Evolutionary conservation across 2,113 vertebrate genomes (phyloP).

Genomic region (Colius striatus): DNA sequence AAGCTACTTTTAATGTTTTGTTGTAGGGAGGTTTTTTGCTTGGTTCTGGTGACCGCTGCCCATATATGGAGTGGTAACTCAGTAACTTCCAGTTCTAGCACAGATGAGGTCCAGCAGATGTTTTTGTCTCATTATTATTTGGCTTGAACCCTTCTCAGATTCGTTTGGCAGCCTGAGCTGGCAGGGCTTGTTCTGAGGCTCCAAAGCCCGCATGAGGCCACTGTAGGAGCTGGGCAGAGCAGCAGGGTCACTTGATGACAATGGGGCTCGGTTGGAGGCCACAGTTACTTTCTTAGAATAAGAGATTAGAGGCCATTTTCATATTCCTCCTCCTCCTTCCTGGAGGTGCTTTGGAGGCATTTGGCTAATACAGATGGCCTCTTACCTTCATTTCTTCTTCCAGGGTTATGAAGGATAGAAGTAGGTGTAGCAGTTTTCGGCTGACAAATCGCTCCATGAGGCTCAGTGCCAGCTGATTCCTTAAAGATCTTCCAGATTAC

Average conservation of each 20-base stretch:
- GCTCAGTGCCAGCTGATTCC: background rate
- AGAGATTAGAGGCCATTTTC: background rate
- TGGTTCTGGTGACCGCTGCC: background rate
- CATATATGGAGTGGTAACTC: background rate
- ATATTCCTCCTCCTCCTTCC: background rate
- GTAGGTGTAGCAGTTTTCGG: background rate
- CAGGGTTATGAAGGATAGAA: background rate
- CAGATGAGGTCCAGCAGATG: background rate
- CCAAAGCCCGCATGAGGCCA: accelerated
- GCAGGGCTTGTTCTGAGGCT: background rate
- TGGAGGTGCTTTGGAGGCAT: background rate
- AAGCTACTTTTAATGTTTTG: background rate
- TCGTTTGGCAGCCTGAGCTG: background rate
- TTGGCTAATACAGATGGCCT: background rate
- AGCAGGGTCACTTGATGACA: background rate
- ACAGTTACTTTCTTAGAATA: background rate
- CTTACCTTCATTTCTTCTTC: background rate
- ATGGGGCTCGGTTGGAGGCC: background rate
- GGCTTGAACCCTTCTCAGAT: background rate
- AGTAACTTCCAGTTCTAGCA: background rate
- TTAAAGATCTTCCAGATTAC: background rate
- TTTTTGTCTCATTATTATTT: background rate
- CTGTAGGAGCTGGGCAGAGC: background rate
- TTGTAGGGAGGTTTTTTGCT: background rate
- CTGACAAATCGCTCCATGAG: background rate